Conservation (phyloP, 2,797 vertebrate genomes). For the Hydrolagus colliei region DNA sequence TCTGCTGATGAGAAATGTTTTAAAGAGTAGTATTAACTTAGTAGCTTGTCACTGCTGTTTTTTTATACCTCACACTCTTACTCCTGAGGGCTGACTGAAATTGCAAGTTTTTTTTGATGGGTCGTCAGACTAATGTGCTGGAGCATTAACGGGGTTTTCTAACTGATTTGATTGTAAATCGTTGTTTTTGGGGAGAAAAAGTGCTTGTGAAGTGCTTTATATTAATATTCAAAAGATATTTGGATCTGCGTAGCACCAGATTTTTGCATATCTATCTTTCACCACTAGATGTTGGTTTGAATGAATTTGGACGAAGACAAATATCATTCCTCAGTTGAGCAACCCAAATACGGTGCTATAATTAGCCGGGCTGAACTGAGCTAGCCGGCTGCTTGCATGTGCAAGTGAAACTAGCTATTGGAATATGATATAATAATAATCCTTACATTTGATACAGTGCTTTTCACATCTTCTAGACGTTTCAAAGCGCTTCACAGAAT, state of each 20-base stretch:
- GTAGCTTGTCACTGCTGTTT: background rate
- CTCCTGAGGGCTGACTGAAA: background rate
- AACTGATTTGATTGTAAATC: background rate
- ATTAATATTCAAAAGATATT: background rate
- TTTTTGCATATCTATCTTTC: background rate
- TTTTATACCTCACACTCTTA: background rate
- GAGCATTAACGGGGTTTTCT: background rate
- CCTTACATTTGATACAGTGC: too few species aligned
- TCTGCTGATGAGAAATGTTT: background rate
- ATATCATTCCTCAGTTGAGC: too few species aligned
- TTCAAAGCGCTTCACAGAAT: too few species aligned
- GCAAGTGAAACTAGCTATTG: too few species aligned
- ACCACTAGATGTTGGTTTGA: too few species aligned
- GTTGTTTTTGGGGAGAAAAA: too few species aligned
- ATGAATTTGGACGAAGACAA: too few species aligned
- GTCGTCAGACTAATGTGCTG: background rate
- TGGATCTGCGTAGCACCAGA: background rate
- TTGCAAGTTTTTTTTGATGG: background rate
- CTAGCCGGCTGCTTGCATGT: too few species aligned
- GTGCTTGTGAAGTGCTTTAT: background rate
- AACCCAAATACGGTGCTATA: too few species aligned
- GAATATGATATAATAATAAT: too few species aligned
- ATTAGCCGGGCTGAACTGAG: too few species aligned
- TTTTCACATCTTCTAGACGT: too few species aligned
- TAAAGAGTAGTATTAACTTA: background rate